These are phyloP conservation scores for Dicaeum eximium DNA, from an alignment of 2,113 vertebrate species.

Conservation along the genomic window DNA sequence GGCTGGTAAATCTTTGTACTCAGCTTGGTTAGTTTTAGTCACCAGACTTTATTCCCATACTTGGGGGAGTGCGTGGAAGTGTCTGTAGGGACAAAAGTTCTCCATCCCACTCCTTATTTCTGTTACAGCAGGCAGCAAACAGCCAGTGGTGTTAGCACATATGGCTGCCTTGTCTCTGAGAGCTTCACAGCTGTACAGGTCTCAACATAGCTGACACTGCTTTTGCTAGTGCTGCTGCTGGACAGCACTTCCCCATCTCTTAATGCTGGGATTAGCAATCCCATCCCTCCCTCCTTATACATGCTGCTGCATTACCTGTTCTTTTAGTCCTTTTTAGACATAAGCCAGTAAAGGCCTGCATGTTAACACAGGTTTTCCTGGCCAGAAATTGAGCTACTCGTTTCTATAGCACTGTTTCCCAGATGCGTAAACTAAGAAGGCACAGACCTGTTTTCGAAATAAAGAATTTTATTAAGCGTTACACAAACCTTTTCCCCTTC, in stretches of 20 bases:
- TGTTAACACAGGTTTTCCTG: neutral
- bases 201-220: rapidly evolving
- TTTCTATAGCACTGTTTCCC: neutral
- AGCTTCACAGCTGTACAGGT: rapidly evolving
- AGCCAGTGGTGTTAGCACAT: too few species aligned
- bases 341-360: neutral
- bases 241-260: neutral
- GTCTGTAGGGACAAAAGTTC: neutral
- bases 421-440: neutral
- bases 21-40: neutral
- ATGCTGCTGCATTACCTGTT: neutral
- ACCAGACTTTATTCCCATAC: neutral
- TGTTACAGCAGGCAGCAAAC: neutral
- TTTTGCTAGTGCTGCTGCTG: neutral
- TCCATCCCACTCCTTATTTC: neutral
- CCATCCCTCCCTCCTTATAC: neutral
- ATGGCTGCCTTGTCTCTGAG: neutral
- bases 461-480: neutral
- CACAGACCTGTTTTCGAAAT: neutral
- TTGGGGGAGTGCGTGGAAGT: neutral
- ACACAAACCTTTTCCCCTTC: conserved; percentile 92
- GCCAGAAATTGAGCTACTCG: neutral
- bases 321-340: neutral
- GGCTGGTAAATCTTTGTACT: neutral
- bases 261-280: too few species aligned